A percentile compares a stretch with the other conserved stretches of the same genome.
These are phyloP conservation scores for Novumbra hubbsi DNA, from an alignment of 2,797 vertebrate genomes.

Conservation along the genomic window DNA sequence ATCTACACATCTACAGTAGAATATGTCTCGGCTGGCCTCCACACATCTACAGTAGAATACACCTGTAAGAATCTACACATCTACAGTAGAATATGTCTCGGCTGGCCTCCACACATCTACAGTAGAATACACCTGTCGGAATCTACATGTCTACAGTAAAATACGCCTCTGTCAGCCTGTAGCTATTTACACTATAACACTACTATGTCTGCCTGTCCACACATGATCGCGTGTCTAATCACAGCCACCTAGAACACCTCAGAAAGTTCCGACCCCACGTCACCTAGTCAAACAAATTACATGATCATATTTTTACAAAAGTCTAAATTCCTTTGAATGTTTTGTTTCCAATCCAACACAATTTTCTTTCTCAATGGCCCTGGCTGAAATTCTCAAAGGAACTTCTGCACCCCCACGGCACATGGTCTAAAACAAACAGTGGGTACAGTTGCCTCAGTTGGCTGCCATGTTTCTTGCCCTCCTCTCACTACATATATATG, in stretches of 20 bases:
- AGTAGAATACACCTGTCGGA: not conserved
- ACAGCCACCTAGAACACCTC: not conserved
- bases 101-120: not conserved
- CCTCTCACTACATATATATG: conserved; percentile 4
- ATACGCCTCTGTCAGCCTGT: not conserved
- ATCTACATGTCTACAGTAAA: not conserved
- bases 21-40: no score
- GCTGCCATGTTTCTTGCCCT: not conserved
- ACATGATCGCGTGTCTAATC: not conserved
- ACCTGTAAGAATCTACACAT: no score
- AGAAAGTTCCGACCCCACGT: conserved; percentile 13
- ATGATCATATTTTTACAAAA: conserved; percentile 28
- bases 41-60: no score
- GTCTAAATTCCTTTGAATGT: not conserved
- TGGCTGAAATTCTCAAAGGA: conserved; percentile 36
- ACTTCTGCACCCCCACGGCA: conserved; percentile 34
- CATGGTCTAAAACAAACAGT: conserved; percentile 29
- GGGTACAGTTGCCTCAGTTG: conserved; percentile 12
- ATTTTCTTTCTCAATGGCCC: conserved; percentile 43
- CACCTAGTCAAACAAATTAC: conserved; percentile 19
- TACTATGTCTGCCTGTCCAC: no score
- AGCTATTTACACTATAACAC: no score
- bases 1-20: no score
- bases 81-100: no score
- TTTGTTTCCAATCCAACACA: conserved; percentile 16